These are phyloP conservation scores for Mesorhabditis sp. DNA, from an alignment of 2,888 invertebrate species.

Conservation along the genomic window DNA sequence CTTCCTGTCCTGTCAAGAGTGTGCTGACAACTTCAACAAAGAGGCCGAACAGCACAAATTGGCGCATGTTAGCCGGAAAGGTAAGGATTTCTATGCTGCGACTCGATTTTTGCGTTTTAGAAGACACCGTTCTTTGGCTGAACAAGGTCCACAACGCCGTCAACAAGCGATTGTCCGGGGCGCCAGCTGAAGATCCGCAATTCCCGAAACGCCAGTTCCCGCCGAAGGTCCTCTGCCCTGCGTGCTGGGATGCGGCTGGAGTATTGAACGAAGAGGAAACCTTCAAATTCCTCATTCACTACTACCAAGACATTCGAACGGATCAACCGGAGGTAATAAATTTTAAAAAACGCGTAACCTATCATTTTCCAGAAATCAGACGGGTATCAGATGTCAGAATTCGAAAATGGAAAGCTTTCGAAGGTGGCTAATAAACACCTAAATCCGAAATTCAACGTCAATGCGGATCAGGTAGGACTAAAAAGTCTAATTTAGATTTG, in stretches of 20 bases:
- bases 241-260: conserved; percentile 37
- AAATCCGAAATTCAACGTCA: conserved; percentile 52
- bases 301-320: conserved; percentile 49
- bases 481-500: background rate
- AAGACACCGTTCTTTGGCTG: conserved; percentile 80
- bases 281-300: conserved; percentile 45
- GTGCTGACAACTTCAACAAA: conserved; percentile 80
- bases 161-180: conserved; percentile 80
- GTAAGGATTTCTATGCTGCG: no score
- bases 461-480: conserved; percentile 37
- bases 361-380: conserved; percentile 37
- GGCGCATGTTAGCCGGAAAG: conserved; percentile 33
- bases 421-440: conserved; percentile 45
- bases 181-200: conserved; percentile 79
- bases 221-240: conserved; percentile 37
- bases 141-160: conserved; percentile 90
- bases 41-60: conserved; percentile 69
- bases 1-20: conserved; percentile 90
- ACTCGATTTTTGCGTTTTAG: no score
- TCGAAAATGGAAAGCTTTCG: conserved; percentile 49
- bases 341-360: background rate
- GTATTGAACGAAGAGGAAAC: conserved; percentile 41
- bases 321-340: conserved; percentile 39
- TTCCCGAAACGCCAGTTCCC: conserved; percentile 72
- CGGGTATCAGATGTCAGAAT: conserved; percentile 51